Percentiles rank a stretch among this genome's conserved stretches.
Evolutionary conservation across 2,113 vertebrate species (phyloP).

Genomic region (Gavialis gangeticus): DNA sequence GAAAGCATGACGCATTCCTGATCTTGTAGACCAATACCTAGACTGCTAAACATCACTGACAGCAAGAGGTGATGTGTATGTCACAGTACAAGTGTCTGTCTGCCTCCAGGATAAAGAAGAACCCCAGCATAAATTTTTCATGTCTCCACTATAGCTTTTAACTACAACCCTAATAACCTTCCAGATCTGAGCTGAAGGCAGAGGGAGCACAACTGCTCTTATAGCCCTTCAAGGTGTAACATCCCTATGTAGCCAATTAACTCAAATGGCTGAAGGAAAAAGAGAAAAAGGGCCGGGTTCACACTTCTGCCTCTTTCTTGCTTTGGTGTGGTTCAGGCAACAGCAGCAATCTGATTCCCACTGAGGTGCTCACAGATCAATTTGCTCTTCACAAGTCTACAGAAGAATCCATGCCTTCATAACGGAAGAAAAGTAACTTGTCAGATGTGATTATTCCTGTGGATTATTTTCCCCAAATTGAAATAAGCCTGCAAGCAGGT

Average conservation of each 20-base stretch:
- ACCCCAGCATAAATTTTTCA: not conserved
- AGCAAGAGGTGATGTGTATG: not conserved
- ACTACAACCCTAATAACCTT: not conserved
- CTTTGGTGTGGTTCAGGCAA: not conserved
- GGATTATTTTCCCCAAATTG: not conserved
- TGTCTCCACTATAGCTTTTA: not conserved
- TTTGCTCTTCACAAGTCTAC: not conserved
- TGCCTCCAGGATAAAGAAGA: not conserved
- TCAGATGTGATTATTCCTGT: not conserved
- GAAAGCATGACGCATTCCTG: constrained; percentile 38
- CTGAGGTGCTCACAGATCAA: not conserved
- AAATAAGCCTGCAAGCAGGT: no score
- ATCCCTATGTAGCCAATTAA: not conserved
- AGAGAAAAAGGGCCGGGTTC: not conserved
- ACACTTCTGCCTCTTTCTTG: not conserved
- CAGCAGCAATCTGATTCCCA: not conserved
- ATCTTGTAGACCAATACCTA: not conserved
- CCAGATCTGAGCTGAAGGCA: not conserved
- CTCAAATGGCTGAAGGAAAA: not conserved
- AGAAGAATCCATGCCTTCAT: no score
- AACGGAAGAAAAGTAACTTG: not conserved
- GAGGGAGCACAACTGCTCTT: not conserved
- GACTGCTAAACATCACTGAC: not conserved
- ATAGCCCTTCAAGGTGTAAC: not conserved
- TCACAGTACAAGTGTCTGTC: not conserved